Percentiles rank a stretch among this genome's conserved stretches.
Evolutionary conservation across 1,140 invertebrate genomes (phyloP).

Genomic region (Caligus rogercresseyi): DNA sequence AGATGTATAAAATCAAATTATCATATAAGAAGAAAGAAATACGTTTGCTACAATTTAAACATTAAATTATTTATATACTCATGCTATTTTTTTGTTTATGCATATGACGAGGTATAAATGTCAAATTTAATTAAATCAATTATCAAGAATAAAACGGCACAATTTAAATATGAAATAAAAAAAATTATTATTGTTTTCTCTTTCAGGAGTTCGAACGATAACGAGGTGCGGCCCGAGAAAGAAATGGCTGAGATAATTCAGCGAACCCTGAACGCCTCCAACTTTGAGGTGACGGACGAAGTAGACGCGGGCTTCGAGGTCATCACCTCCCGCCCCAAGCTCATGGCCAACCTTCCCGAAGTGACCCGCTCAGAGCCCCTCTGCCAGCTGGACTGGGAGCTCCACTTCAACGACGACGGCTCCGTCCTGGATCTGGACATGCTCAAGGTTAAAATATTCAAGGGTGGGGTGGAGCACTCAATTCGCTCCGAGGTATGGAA

Average conservation of each 20-base stretch:
- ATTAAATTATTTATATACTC: too few relatives aligned
- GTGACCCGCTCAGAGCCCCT: constrained; percentile 45
- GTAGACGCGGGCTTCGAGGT: constrained; percentile 23
- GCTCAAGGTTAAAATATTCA: constrained; percentile 36
- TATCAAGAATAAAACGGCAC: background rate
- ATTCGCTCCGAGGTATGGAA: constrained; percentile 14
- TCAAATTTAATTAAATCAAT: constrained; percentile 18
- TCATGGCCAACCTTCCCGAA: constrained; percentile 21
- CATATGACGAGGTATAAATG: too few relatives aligned
- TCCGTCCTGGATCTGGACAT: constrained; percentile 31
- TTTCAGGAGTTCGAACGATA: constrained; percentile 27
- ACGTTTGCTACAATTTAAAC: too few relatives aligned
- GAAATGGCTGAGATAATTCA: constrained; percentile 40
- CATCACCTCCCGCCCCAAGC: constrained; percentile 27
- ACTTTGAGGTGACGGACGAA: constrained; percentile 31
- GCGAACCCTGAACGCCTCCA: constrained; percentile 32
- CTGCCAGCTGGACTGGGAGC: constrained; percentile 55
- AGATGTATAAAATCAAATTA: too few relatives aligned
- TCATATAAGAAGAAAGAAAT: too few relatives aligned
- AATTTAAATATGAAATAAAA: background rate
- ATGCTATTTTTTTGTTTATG: too few relatives aligned
- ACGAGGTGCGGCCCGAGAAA: constrained; percentile 33
- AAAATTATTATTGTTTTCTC: constrained; percentile 1
- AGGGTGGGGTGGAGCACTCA: constrained; percentile 39
- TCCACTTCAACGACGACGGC: constrained; percentile 53